A percentile compares a stretch with the other conserved stretches of the same genome.
phyloP scores from a whole-genome alignment of 2,797 vertebrate species.

The Pangasius mekongensis region DNA sequence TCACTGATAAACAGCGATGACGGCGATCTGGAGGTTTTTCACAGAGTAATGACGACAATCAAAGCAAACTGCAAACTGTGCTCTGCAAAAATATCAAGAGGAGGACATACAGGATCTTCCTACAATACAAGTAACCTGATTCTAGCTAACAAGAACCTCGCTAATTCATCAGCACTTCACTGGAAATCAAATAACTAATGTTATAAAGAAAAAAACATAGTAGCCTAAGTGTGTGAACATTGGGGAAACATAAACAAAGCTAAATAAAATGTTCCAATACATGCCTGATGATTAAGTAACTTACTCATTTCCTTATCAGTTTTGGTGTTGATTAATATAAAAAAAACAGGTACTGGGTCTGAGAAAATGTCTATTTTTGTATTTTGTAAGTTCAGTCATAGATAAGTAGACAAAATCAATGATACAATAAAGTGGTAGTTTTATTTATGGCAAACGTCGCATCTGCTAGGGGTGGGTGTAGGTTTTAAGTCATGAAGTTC shows the following conservation, averaged over 20 bases:
- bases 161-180: neutral
- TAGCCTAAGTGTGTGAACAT: neutral
- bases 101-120: neutral
- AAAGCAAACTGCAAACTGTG: neutral
- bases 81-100: neutral
- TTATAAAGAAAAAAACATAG: neutral
- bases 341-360: neutral
- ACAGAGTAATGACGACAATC: neutral
- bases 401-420: neutral
- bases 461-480: neutral
- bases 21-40: neutral
- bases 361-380: neutral
- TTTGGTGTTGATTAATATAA: neutral
- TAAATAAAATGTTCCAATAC: neutral
- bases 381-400: neutral
- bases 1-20: neutral
- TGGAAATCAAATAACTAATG: neutral
- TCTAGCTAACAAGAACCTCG: no score
- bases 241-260: neutral
- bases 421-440: neutral
- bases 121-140: neutral
- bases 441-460: neutral
- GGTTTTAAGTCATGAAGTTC: neutral
- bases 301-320: neutral
- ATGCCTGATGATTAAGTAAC: neutral